Conservation (phyloP, 1,140 invertebrate species). For the Elysia chlorotica region DNA sequence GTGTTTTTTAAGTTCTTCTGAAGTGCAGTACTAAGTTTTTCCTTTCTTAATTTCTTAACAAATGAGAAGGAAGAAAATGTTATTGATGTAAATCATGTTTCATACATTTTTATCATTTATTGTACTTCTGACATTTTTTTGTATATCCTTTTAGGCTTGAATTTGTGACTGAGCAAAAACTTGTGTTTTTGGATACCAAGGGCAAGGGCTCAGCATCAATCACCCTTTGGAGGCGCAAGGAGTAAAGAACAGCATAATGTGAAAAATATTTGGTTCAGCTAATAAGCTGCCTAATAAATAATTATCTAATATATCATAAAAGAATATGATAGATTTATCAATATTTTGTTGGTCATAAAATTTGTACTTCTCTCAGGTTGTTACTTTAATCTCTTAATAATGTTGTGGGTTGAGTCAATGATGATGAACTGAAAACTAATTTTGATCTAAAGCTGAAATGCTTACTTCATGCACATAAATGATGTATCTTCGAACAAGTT, state of each 20-base stretch:
- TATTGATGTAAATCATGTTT: neutral
- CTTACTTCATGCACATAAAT: too few species aligned
- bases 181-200: constrained; percentile 24
- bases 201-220: constrained; percentile 24
- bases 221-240: constrained; percentile 35
- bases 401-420: too few species aligned
- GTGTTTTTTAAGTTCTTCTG: neutral
- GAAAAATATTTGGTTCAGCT: neutral
- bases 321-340: neutral
- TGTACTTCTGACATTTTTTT: neutral
- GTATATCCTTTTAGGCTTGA: constrained; percentile 25
- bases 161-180: constrained; percentile 25
- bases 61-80: neutral
- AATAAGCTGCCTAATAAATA: neutral
- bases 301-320: neutral
- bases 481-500: too few species aligned
- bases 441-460: too few species aligned
- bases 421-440: too few species aligned
- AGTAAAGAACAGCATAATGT: neutral
- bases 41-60: neutral
- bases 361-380: neutral
- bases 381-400: neutral
- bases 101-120: neutral
- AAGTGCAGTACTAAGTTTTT: neutral
- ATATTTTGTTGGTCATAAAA: neutral